A percentile compares a stretch with the other conserved stretches of the same genome.
Evolutionary conservation across 2,797 vertebrate species (phyloP).

Genomic region (Phaenicophaeus curvirostris): DNA sequence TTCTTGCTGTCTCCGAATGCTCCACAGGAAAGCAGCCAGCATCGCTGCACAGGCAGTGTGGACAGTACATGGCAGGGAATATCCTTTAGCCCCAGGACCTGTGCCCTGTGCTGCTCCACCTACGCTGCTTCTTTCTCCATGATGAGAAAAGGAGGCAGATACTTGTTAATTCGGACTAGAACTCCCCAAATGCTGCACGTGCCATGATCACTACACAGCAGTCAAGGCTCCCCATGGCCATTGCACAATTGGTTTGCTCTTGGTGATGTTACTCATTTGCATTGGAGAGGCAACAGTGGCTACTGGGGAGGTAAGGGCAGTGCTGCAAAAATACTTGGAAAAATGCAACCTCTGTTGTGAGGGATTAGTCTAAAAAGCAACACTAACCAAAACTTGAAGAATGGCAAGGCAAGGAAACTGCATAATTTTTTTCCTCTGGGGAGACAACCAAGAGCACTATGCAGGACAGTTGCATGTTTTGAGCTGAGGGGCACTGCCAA

Average conservation of each 20-base stretch:
- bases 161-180: rapidly evolving
- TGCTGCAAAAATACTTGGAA: not conserved
- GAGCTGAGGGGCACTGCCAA: too few relatives aligned
- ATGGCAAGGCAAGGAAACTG: too few relatives aligned
- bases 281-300: not conserved
- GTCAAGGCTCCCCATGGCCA: rapidly evolving
- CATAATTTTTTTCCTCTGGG: not conserved
- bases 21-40: rapidly evolving
- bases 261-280: rapidly evolving
- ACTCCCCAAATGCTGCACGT: rapidly evolving
- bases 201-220: rapidly evolving
- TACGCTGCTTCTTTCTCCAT: rapidly evolving
- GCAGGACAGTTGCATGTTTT: not conserved
- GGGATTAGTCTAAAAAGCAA: not conserved
- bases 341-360: not conserved
- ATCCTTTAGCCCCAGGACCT: not conserved
- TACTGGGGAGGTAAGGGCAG: not conserved
- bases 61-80: rapidly evolving
- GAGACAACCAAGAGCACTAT: too few relatives aligned
- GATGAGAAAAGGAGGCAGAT: not conserved
- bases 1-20: not conserved
- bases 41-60: rapidly evolving
- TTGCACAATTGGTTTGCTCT: rapidly evolving
- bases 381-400: not conserved
- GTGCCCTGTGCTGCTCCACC: not conserved